phyloP scores from a whole-genome alignment of 1,140 invertebrate species.

The Penaeus japonicus region DNA sequence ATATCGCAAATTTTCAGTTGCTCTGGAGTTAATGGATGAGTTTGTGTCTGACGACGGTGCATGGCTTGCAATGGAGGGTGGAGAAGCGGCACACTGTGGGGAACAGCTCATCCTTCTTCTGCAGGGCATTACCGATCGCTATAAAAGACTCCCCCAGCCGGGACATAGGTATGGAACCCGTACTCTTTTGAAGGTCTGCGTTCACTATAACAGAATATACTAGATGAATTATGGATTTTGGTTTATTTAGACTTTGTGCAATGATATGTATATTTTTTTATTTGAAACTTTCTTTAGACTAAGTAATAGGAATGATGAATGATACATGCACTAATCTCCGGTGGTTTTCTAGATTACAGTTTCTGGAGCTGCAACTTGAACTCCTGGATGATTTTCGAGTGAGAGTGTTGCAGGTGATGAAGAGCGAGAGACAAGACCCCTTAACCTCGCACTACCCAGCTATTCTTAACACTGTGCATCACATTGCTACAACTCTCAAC shows the following conservation, averaged over 20 bases:
- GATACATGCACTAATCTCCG: constrained; percentile 39
- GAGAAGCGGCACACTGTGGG: constrained; percentile 67
- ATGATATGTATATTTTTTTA: neutral
- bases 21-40: constrained; percentile 86
- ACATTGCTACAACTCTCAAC: constrained; percentile 78
- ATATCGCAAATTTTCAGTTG: constrained; percentile 71
- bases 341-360: constrained; percentile 73
- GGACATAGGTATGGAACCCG: constrained; percentile 73
- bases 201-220: too few relatives aligned
- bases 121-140: constrained; percentile 87
- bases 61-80: constrained; percentile 72
- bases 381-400: constrained; percentile 88
- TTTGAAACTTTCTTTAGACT: neutral
- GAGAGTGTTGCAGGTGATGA: constrained; percentile 77
- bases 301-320: neutral
- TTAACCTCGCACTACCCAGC: constrained; percentile 70
- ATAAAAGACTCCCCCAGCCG: constrained; percentile 81
- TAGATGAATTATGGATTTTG: too few relatives aligned
- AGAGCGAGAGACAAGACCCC: constrained; percentile 71
- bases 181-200: too few relatives aligned
- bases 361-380: constrained; percentile 86
- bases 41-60: constrained; percentile 75
- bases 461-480: constrained; percentile 86
- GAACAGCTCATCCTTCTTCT: constrained; percentile 70
- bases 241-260: too few relatives aligned